A percentile compares a stretch with the other conserved stretches of the same genome.
Conservation (phyloP, 2,797 vertebrate genomes). For the Heteromormyrus szaboi region DNA sequence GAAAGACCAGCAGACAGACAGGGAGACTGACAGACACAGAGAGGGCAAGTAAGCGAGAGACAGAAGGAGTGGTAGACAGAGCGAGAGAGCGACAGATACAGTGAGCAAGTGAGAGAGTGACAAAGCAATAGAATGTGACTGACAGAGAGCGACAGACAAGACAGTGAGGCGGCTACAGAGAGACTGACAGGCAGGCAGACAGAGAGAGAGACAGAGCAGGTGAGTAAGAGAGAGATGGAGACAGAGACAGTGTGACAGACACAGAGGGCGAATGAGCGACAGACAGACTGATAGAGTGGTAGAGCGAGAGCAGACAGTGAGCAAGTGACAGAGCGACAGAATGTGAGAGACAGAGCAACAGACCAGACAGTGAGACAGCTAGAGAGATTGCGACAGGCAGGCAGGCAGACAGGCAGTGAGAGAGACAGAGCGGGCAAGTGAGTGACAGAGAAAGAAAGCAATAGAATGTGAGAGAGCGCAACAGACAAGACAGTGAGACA, state of each 20-base stretch:
- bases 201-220: too few relatives aligned
- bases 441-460: too few relatives aligned
- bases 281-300: not conserved
- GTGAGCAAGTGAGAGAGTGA: not conserved
- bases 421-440: too few relatives aligned
- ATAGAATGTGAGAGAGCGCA: too few relatives aligned
- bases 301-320: not conserved
- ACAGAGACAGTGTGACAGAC: too few relatives aligned
- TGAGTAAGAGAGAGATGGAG: too few relatives aligned
- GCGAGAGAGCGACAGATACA: not conserved
- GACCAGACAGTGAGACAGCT: not conserved
- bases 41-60: not conserved
- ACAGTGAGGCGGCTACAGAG: not conserved
- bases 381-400: not conserved
- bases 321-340: not conserved
- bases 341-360: not conserved
- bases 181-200: not conserved
- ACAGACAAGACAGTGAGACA: too few relatives aligned
- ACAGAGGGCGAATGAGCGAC: not conserved
- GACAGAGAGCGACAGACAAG: not conserved
- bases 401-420: not conserved
- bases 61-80: not conserved
- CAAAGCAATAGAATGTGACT: too few relatives aligned
- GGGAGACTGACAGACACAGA: too few relatives aligned
- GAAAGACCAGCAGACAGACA: not conserved